Evolutionary conservation across 2,888 invertebrate species (phyloP).

Genomic region (Portevinia maculata): DNA sequence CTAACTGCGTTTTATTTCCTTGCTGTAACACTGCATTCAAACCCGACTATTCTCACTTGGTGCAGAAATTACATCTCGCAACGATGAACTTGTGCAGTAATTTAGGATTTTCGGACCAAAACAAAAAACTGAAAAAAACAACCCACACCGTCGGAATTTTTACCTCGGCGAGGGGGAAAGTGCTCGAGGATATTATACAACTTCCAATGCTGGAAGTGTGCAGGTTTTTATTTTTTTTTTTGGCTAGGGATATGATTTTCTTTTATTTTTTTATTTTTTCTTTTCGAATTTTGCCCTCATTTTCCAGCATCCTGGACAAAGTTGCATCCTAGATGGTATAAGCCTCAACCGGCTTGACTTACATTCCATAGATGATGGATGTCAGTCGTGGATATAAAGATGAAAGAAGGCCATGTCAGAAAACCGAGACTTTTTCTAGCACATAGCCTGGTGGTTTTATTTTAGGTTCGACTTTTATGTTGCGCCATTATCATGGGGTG

Average conservation of each 20-base stretch:
- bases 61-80: constrained; percentile 48
- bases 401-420: constrained; percentile 26
- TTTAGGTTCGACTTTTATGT: constrained; percentile 38
- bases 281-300: not conserved
- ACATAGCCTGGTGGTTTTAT: not conserved
- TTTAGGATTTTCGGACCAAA: constrained; percentile 64
- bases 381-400: constrained; percentile 44
- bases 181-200: constrained; percentile 53
- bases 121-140: constrained; percentile 6
- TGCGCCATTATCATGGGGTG: constrained; percentile 20
- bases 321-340: constrained; percentile 41
- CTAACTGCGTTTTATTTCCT: constrained; percentile 48
- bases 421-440: too few species aligned
- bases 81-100: constrained; percentile 70
- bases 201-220: constrained; percentile 41
- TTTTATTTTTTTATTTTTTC: constrained; percentile 1
- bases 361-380: constrained; percentile 58
- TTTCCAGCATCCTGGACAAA: constrained; percentile 52
- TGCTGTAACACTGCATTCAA: constrained; percentile 4
- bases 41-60: not conserved
- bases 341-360: constrained; percentile 36
- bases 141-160: constrained; percentile 28
- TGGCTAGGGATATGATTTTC: too few species aligned
- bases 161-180: constrained; percentile 37
- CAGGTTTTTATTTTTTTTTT: too few species aligned